Evolutionary conservation across 35 echinoderm and acorn worm species (phyloP), one percentile per base, ranked within the genome.

Genomic region (Heliocidaris erythrogramma): DNA sequence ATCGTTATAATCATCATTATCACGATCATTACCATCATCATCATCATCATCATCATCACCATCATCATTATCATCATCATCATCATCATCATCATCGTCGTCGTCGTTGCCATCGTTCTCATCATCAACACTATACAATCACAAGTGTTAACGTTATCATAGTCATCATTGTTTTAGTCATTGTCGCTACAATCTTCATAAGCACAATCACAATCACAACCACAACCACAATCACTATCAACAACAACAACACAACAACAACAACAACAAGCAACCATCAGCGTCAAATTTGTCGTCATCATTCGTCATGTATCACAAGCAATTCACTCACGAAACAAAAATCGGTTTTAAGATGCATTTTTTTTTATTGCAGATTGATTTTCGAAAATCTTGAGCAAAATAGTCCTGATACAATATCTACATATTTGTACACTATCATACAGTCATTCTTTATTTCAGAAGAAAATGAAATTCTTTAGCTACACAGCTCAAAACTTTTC

Each of bases 1-100:
- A 42, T 42, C 35, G 3, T 42, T 3, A 42, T 3, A 3, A 84
- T 0, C 69, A 84, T 84, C 1, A 84, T 84, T 4, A 84, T 84
- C 86, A 14, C 30, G 2, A 30, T 5, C 86, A 30, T 89, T 0
- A 49, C 49, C 90, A 49, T n/a, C 90, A 49, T 56, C 90, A 49
- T 92, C 48, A 92, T 92, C 86, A 89, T 92, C 90, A 49, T 1
- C 18, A 92, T 92, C 47, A 1, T 53, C 90, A 49, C 48, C 90
- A 49, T 29, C 42, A n/a, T 56, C 17, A 92, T 30, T 14, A 4
- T 18, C 90, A 92, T 56, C 90, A 27, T 49, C 90, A 92, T 49
- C 48, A 92, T 53, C 49, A 92, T 4, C 2, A 59, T 59, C 91
- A 56, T 30, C 2, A 52, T 59, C 4, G 59, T 30, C 91, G 30